Percentiles rank a stretch among this genome's conserved stretches.
Evolutionary conservation across 1,140 invertebrate genomes (phyloP).

Genomic region (Melanaphis sacchari): DNA sequence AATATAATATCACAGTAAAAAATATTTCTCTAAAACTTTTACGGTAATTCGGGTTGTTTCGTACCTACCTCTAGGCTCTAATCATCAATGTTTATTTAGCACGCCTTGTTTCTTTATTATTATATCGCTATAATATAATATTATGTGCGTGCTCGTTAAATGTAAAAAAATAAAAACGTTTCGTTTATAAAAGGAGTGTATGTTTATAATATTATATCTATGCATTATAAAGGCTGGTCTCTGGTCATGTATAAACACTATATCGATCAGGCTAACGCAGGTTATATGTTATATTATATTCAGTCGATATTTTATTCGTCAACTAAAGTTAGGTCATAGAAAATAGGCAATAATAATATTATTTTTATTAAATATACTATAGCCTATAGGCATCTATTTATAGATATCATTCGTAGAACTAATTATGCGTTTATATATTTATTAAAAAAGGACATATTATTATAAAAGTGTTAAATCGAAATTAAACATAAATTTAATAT

Average conservation of each 20-base stretch:
- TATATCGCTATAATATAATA: not conserved
- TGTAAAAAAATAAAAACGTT: constrained; percentile 2
- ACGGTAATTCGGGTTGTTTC: not conserved
- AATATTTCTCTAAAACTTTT: not conserved
- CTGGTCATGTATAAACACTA: not conserved
- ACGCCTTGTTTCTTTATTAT: not conserved
- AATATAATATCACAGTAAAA: not conserved
- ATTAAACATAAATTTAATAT: not conserved
- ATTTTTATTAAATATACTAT: not conserved
- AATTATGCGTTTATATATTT: not conserved
- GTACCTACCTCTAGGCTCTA: not conserved
- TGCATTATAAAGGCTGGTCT: not conserved
- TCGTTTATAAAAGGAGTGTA: not conserved
- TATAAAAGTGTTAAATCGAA: not conserved
- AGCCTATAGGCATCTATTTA: no score
- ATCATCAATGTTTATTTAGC: not conserved
- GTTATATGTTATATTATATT: not conserved
- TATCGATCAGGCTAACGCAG: not conserved
- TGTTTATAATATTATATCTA: not conserved
- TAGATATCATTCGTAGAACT: not conserved
- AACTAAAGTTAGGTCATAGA: not conserved
- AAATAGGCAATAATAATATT: not conserved
- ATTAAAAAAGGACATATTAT: not conserved
- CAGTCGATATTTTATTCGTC: constrained; percentile 1
- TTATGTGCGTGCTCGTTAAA: not conserved